A percentile compares a stretch with the other conserved stretches of the same genome.
These are phyloP conservation scores for Nyctibius grandis DNA, from an alignment of 2,797 vertebrate species.

Conservation along the genomic window DNA sequence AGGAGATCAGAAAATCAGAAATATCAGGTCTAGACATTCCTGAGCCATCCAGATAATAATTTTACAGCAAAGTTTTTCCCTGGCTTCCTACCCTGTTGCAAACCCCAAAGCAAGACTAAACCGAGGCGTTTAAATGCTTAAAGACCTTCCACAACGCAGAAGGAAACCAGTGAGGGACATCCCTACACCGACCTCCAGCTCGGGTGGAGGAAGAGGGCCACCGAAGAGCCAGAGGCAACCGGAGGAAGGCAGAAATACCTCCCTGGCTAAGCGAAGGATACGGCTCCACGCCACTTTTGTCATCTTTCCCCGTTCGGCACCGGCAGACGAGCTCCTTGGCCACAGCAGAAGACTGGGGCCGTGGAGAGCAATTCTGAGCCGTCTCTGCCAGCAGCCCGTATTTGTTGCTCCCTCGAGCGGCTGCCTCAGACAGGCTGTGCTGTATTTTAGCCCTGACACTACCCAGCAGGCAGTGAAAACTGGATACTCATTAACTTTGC, in stretches of 20 bases:
- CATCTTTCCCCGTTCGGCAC: not conserved
- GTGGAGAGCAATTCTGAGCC: not conserved
- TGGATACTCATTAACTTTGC: constrained; percentile 58
- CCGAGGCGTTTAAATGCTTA: accelerated
- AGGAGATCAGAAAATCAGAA: not conserved
- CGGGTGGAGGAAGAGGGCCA: not conserved
- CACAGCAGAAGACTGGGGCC: not conserved
- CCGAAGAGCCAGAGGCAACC: not conserved
- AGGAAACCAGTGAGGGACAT: not conserved
- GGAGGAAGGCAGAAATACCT: not conserved
- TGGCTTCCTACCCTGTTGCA: not conserved
- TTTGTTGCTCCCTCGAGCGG: constrained; percentile 37
- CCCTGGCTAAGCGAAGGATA: not conserved
- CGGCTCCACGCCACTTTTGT: not conserved
- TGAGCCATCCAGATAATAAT: not conserved
- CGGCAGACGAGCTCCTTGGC: not conserved
- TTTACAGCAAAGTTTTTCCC: not conserved
- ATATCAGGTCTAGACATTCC: not conserved
- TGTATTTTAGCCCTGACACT: constrained; percentile 69
- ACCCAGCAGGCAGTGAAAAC: constrained; percentile 63
- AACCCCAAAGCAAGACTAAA: not conserved
- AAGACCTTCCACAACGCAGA: not conserved
- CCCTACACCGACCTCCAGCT: accelerated
- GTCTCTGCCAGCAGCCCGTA: not conserved
- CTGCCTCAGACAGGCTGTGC: constrained; percentile 38